Evolutionary conservation across 1,140 invertebrate genomes (phyloP), one percentile per base, ranked within the genome.

Genomic region (Rhizoglyphus robini): DNA sequence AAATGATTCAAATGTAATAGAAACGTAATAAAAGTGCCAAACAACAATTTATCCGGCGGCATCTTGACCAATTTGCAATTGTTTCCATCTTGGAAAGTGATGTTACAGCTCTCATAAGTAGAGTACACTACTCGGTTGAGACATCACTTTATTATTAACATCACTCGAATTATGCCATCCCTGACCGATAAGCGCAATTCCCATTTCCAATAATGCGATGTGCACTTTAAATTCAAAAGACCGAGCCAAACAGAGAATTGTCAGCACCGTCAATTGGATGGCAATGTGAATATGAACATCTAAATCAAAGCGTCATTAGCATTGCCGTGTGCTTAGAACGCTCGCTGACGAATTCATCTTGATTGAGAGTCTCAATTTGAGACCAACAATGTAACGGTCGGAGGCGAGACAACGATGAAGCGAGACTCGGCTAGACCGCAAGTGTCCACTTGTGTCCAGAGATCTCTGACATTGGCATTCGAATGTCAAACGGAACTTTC

Each of bases 21-120:
- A 54, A 54, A 54, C 51, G n/a, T n/a, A 54, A 54, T 54, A 54
- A 54, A 54, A 54, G 51, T 54, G 51, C 23, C 51, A 54, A 32
- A 23, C 23, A 8, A 54, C 51, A 32, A 54, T 54, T 54, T 54
- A 54, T 54, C 51, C 51, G 51, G 23, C 15, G 51, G 51, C 51
- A 54, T 54, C 51, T 54, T 23, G 23, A 32, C 41, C 41, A 23
- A 23, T n/a, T n/a, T 46, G n/a, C n/a, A n/a, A n/a, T n/a, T n/a
- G n/a, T 41, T 8, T 11, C 36, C 36, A 18, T 11, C 8, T 18
- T 18, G 8, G 36, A 41, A 11, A 18, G 8, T 54, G 51, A 5
- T 20, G 8, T 32, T 54, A 20, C 51, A 54, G 51, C 51, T 54
- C 8, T 54, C 51, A 54, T n/a, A n/a, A n/a, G n/a, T n/a, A n/a